Percentiles rank a stretch among this genome's conserved stretches.
Evolutionary conservation across 2,888 invertebrate genomes (phyloP).

Genomic region (Cephus runcator): DNA sequence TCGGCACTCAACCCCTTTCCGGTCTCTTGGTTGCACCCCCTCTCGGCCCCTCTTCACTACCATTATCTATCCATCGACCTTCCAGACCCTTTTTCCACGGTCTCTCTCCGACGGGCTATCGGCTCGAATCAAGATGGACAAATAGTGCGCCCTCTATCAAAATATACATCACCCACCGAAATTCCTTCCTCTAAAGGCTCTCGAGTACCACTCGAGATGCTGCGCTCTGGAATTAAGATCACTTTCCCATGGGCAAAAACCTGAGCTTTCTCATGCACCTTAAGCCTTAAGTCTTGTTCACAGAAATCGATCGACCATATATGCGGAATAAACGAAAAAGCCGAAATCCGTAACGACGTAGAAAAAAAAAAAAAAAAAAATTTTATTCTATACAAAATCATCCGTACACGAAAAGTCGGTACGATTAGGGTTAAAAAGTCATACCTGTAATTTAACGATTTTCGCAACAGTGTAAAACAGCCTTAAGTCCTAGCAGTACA

Average conservation of each 20-base stretch:
- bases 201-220: slow-evolving; percentile 22
- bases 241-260: slow-evolving; percentile 20
- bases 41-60: slow-evolving; percentile 10
- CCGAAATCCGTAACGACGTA: not conserved
- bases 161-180: slow-evolving; percentile 29
- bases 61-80: slow-evolving; percentile 41
- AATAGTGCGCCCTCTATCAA: slow-evolving; percentile 36
- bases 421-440: not conserved
- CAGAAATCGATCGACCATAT: not conserved
- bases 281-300: not conserved
- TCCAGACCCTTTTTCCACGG: slow-evolving; percentile 17
- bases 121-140: slow-evolving; percentile 39
- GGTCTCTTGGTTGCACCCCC: slow-evolving; percentile 19
- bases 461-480: not conserved
- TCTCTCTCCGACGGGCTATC: slow-evolving; percentile 17
- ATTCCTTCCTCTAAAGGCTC: slow-evolving; percentile 18
- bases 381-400: not conserved
- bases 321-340: slow-evolving; percentile 3
- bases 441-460: not conserved
- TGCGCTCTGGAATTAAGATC: slow-evolving; percentile 23
- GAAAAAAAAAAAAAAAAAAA: not conserved
- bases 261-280: slow-evolving; percentile 8
- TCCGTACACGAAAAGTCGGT: rapidly evolving
- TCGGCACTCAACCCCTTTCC: slow-evolving; percentile 35
- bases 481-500: not conserved